Percentiles rank a stretch among this genome's conserved stretches.
phyloP scores from a whole-genome alignment of 2,797 vertebrate species.

The Eurystomus glaucurus region DNA sequence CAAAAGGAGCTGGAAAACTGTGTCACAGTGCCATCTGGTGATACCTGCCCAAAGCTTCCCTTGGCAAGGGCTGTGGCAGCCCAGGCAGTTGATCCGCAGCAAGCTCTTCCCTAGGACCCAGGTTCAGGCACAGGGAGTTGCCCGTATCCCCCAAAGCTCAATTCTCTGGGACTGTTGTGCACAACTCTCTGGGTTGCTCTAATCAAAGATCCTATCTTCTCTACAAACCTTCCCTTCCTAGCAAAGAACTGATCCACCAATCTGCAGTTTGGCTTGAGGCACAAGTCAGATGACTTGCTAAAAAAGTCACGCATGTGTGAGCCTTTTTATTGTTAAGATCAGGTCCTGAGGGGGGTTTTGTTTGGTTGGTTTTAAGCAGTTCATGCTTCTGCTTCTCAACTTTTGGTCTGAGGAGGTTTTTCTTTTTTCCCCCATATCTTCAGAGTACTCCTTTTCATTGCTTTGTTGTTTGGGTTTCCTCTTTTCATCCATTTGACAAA shows the following conservation, averaged over 20 bases:
- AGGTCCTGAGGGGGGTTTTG: background rate
- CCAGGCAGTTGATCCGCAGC: background rate
- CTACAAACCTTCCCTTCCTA: background rate
- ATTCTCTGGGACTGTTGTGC: background rate
- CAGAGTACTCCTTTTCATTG: background rate
- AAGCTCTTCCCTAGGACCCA: background rate
- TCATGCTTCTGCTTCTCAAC: background rate
- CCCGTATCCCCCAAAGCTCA: background rate
- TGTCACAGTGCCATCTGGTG: slow-evolving; percentile 78
- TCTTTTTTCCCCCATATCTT: background rate
- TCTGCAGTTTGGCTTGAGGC: background rate
- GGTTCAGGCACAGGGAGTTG: fast-evolving
- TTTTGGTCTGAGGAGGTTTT: background rate
- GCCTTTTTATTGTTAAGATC: background rate
- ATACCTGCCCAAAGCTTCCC: slow-evolving; percentile 31
- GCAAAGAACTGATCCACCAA: background rate
- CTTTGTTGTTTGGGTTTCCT: background rate
- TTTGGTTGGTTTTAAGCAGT: background rate
- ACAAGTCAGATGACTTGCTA: background rate
- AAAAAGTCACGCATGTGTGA: background rate
- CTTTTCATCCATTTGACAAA: background rate
- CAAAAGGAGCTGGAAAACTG: slow-evolving; percentile 24
- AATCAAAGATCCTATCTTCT: background rate
- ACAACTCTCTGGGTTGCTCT: background rate
- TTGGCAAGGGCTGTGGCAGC: background rate